Percentiles rank a stretch among this genome's conserved stretches.
Conservation (phyloP, 2,113 vertebrate species). For the Prunella himalayana region DNA sequence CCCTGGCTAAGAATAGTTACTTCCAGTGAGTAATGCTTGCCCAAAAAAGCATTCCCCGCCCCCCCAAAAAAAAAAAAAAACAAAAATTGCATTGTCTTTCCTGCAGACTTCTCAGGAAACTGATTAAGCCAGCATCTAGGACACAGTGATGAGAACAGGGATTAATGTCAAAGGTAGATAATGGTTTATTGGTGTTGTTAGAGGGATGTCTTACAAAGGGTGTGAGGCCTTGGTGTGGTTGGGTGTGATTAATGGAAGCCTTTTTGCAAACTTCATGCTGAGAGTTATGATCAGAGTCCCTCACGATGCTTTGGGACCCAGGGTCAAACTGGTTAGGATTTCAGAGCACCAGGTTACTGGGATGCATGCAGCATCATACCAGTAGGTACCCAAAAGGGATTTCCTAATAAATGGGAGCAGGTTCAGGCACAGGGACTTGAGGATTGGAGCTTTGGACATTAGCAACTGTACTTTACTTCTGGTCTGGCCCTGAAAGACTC, state of each 20-base stretch:
- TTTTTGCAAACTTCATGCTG: not conserved
- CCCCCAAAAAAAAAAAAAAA: not conserved
- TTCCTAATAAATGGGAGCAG: not conserved
- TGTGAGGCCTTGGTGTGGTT: not conserved
- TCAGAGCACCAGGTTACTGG: not conserved
- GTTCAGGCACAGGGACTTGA: not conserved
- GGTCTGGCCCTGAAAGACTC: not conserved
- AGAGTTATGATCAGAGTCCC: not conserved
- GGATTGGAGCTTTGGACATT: not conserved
- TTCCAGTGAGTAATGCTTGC: not conserved
- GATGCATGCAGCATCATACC: not conserved
- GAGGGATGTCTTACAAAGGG: not conserved
- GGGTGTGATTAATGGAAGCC: not conserved
- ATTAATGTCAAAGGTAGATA: not conserved
- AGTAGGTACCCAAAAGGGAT: not conserved
- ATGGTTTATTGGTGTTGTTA: not conserved
- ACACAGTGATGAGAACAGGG: not conserved
- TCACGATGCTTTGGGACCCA: not conserved
- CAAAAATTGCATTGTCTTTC: not conserved
- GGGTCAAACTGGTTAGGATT: not conserved
- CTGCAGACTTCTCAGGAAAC: not conserved
- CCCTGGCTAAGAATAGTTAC: not conserved
- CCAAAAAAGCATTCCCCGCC: fast-evolving
- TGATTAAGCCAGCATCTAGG: not conserved
- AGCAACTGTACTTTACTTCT: not conserved